A percentile compares a stretch with the other conserved stretches of the same genome.
phyloP scores from a whole-genome alignment of 2,113 vertebrate genomes.

The Aldabrachelys gigantea region DNA sequence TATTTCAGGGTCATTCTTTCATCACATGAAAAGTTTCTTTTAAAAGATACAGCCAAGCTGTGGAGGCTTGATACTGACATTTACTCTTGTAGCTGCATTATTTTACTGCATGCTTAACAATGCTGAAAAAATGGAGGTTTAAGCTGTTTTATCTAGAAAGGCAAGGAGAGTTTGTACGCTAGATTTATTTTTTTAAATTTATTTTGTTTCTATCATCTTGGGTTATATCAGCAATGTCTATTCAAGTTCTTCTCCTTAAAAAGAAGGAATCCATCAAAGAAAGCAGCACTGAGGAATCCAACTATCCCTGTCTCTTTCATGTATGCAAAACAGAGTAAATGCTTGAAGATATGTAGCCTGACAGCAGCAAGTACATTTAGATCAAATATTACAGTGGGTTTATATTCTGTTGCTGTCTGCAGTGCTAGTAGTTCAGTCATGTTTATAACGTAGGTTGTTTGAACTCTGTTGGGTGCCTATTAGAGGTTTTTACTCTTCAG shows the following conservation, averaged over 20 bases:
- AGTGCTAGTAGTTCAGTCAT: not conserved
- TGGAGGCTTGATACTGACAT: slow-evolving; percentile 46
- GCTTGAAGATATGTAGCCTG: not conserved
- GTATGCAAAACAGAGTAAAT: not conserved
- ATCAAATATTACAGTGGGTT: not conserved
- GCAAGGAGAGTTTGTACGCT: not conserved
- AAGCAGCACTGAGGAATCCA: not conserved
- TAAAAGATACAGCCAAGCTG: slow-evolving; percentile 35
- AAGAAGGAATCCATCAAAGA: not conserved
- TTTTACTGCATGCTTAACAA: slow-evolving; percentile 33
- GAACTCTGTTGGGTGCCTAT: not conserved
- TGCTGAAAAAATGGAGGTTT: slow-evolving; percentile 13
- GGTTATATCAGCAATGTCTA: not conserved
- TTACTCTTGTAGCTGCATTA: slow-evolving; percentile 16
- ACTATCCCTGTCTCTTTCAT: not conserved
- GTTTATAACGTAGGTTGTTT: not conserved
- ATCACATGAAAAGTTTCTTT: slow-evolving; percentile 49
- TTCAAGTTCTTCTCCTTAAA: not conserved
- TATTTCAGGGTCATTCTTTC: slow-evolving; percentile 39
- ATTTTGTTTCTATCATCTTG: rapidly evolving
- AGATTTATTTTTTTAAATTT: not conserved
- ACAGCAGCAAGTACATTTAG: not conserved
- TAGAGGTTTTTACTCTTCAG: not conserved
- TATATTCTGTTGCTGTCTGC: not conserved
- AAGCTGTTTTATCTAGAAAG: not conserved